These are phyloP conservation scores for Oplegnathus fasciatus DNA, from an alignment of 2,113 vertebrate genomes.

Conservation along the genomic window DNA sequence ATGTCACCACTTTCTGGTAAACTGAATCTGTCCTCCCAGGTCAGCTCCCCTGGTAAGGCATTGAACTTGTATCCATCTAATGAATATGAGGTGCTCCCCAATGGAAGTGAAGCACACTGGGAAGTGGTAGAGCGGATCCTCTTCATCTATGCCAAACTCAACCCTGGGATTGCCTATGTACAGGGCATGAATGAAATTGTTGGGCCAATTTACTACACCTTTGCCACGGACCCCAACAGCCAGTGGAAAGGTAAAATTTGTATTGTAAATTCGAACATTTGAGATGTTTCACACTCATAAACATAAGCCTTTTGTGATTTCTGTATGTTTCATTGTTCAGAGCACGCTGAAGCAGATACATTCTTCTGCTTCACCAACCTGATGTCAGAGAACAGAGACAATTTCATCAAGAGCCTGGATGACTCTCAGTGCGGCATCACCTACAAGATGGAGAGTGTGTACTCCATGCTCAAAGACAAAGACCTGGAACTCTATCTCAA, in stretches of 20 bases:
- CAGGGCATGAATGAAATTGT: constrained; percentile 99
- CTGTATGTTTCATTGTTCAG: constrained; percentile 73
- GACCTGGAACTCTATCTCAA: constrained; percentile 94
- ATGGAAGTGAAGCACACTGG: constrained; percentile 96
- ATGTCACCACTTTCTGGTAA: background rate
- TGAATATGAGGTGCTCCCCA: constrained; percentile 92
- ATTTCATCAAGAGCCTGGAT: constrained; percentile 98
- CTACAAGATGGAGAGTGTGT: constrained; percentile 98
- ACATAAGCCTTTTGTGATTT: background rate
- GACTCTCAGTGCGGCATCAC: constrained; percentile 98
- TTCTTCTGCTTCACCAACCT: constrained; percentile 99
- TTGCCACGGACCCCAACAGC: constrained; percentile 94
- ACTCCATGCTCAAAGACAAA: constrained; percentile 94
- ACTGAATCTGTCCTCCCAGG: constrained; percentile 78
- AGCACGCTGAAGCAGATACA: constrained; percentile 96
- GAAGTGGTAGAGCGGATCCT: constrained; percentile 98
- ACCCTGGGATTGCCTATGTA: constrained; percentile 96
- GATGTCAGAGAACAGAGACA: constrained; percentile 98
- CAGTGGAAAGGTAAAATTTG: constrained; percentile 90
- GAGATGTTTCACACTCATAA: background rate
- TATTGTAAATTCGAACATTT: background rate
- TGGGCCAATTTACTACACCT: constrained; percentile 97
- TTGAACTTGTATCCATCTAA: constrained; percentile 86
- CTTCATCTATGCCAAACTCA: constrained; percentile 99
- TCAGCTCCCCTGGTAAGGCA: constrained; percentile 93